Evolutionary conservation across 2,113 vertebrate genomes (phyloP).

Genomic region (Oryzias melastigma): DNA sequence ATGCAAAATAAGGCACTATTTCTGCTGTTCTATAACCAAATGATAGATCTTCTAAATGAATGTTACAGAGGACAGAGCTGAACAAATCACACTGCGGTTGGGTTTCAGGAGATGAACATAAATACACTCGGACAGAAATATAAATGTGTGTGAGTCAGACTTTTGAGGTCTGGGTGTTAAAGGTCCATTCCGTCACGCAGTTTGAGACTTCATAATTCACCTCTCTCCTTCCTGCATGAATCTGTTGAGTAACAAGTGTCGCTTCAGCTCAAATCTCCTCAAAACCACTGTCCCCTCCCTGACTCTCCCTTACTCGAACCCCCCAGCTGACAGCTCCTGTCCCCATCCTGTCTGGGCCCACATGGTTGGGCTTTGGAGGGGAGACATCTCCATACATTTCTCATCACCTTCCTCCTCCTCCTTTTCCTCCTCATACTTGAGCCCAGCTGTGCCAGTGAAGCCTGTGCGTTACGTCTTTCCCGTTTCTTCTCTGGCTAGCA

Average conservation of each 20-base stretch:
- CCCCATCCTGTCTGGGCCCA: constrained; percentile 51
- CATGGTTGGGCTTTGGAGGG: constrained; percentile 33
- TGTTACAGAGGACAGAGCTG: constrained; percentile 32
- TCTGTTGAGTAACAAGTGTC: constrained; percentile 32
- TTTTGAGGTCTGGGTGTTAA: constrained; percentile 42
- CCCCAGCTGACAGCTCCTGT: constrained; percentile 51
- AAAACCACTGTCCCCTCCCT: constrained; percentile 33
- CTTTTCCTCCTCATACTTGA: constrained; percentile 19
- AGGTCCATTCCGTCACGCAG: constrained; percentile 37
- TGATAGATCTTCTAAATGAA: constrained; percentile 41
- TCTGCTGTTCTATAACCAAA: constrained; percentile 30
- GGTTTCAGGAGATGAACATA: constrained; percentile 39
- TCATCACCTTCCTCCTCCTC: constrained; percentile 22
- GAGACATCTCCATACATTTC: constrained; percentile 51
- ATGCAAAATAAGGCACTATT: constrained; percentile 26
- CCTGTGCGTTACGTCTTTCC: constrained; percentile 57
- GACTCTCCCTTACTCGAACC: constrained; percentile 14
- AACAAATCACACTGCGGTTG: constrained; percentile 38
- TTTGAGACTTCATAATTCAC: constrained; percentile 50
- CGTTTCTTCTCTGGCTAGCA: constrained; percentile 51
- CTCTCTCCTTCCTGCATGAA: constrained; percentile 25
- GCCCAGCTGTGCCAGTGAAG: constrained; percentile 59
- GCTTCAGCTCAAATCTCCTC: constrained; percentile 28
- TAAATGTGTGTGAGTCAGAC: constrained; percentile 49
- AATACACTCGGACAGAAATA: constrained; percentile 37